Conservation (phyloP, 2,888 invertebrate species). For the Prenolepis imparis region DNA sequence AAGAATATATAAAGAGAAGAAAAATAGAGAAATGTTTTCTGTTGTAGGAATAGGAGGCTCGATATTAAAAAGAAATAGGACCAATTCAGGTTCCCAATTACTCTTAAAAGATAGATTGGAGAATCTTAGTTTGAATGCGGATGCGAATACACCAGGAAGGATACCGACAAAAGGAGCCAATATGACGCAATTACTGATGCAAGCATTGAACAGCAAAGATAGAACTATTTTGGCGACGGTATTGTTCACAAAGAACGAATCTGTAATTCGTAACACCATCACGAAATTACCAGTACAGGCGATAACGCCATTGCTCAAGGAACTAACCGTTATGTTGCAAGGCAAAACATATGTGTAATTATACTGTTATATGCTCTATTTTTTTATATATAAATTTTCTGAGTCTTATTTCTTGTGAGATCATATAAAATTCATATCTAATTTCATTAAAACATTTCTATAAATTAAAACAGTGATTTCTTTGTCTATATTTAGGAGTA, state of each 20-base stretch:
- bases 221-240: slow-evolving; percentile 91
- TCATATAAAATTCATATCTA: background rate
- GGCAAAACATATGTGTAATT: slow-evolving; percentile 91
- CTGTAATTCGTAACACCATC: slow-evolving; percentile 91
- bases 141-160: slow-evolving; percentile 84
- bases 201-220: slow-evolving; percentile 95
- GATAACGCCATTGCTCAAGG: slow-evolving; percentile 91
- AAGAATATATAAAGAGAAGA: background rate
- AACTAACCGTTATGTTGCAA: slow-evolving; percentile 90
- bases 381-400: slow-evolving; percentile 24
- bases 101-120: slow-evolving; percentile 94
- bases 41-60: slow-evolving; percentile 61
- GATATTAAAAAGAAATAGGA: slow-evolving; percentile 60
- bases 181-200: slow-evolving; percentile 93
- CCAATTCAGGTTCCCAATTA: slow-evolving; percentile 87
- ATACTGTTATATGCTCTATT: slow-evolving; percentile 43
- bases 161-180: slow-evolving; percentile 88
- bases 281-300: slow-evolving; percentile 92
- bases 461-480: slow-evolving; percentile 4
- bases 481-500: slow-evolving; percentile 84
- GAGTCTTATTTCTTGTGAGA: background rate
- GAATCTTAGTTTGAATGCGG: slow-evolving; percentile 91
- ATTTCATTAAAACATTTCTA: background rate
- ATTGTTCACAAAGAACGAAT: slow-evolving; percentile 89
- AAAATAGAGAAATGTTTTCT: background rate